Evolutionary conservation across 2,888 invertebrate genomes (phyloP), one percentile per base, ranked within the genome.

Genomic region (Amphipyra berbera): DNA sequence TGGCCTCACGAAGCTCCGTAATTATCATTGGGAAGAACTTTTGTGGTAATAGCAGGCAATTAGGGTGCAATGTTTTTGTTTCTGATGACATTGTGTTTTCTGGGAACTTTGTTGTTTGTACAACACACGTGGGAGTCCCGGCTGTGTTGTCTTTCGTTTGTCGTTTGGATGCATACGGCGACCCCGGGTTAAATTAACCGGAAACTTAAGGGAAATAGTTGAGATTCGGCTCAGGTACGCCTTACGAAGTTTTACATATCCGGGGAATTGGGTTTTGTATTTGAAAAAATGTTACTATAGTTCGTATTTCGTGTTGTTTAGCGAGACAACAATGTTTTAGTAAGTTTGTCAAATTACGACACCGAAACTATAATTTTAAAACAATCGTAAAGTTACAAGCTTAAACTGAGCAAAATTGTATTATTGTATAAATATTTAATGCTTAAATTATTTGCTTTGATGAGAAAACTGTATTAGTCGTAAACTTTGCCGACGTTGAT

Each of bases 181-280:
- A 88, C 87, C 87, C 62, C 86, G 87, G 74, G 90, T 93, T 93
- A 93, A 93, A 93, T 93, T 93, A 93, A 92, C 92, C 92, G 93
- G 92, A 93, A 94, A 92, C 89, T 83, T 87, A 84, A 88, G 89
- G 92, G 90, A 90, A 89, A 90, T 89, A 88, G 90, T 94, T 92
- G 88, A 91, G 87, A 93, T 93, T 91, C 90, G 85, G 83, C 85
- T 87, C 90, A 88, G 89, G 90, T 90, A 78, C 61, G 41, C 78
- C 82, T 88, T 85, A 88, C 86, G 13, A 71, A 74, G 64, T 68
- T 63, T 61, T 56, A 76, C 67, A 61, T 54, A 37, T 44, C 44
- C 21, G 27, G 47, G 49, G 49, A 73, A 67, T 73, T 61, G 48
- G 21, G 49, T 53, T 64, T 42, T 53, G 42, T 53, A 61, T 58